Evolutionary conservation across 2,888 invertebrate genomes (phyloP).

Genomic region (Calliopum simillimum): DNA sequence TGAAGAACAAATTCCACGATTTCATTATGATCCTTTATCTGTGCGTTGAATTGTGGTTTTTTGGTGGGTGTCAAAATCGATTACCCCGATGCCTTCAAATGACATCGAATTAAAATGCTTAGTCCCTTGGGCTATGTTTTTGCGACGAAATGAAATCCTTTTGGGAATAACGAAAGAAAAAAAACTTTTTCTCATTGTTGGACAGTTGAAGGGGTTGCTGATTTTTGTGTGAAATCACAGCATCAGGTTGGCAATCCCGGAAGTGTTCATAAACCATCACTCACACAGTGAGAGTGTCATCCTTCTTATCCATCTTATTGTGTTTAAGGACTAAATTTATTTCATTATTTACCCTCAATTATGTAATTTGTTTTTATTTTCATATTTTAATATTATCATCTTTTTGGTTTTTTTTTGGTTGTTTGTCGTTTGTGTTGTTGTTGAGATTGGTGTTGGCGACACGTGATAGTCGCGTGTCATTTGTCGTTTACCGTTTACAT

Average conservation of each 20-base stretch:
- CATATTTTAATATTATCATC: too few species aligned
- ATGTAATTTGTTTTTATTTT: constrained; percentile 25
- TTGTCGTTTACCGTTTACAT: background rate
- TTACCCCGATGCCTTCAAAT: background rate
- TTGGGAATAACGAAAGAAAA: constrained; percentile 9
- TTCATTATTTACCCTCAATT: constrained; percentile 36
- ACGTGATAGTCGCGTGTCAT: constrained; percentile 28
- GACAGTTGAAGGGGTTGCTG: constrained; percentile 24
- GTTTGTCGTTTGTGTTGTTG: constrained; percentile 1
- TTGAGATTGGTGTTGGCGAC: constrained; percentile 27
- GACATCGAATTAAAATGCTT: background rate
- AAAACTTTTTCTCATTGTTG: background rate
- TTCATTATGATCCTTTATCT: background rate
- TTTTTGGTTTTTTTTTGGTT: too few species aligned
- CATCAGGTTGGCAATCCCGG: constrained; percentile 30
- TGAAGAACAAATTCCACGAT: constrained; percentile 25
- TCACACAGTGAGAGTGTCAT: constrained; percentile 22
- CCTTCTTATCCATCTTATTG: background rate
- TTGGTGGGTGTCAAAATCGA: constrained; percentile 1
- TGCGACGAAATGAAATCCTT: constrained; percentile 21
- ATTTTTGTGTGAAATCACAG: constrained; percentile 26
- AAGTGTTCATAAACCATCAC: constrained; percentile 26
- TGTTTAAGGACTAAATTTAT: constrained; percentile 22
- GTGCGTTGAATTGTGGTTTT: background rate
- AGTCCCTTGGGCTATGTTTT: constrained; percentile 14